Base-by-base conservation (phyloP, 2,113 vertebrate genomes). In the Seriola dumerili region DNA sequence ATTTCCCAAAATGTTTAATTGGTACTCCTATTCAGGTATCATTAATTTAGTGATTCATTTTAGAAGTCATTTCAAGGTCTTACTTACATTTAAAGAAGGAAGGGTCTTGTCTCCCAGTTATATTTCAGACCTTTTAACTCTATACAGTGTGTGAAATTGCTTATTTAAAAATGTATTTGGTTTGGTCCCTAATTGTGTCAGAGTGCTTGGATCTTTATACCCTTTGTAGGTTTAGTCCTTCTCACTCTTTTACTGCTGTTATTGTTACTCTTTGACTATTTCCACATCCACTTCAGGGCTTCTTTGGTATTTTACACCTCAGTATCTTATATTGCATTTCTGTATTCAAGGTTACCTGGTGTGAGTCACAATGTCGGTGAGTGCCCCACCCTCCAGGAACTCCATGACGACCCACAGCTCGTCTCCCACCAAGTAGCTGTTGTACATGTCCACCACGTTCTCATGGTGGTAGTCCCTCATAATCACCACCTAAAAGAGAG, bases 331-430 rank as follows among this genome's bases (percentile, higher is more conserved):
- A 3, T 11, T 36, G 8, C n/a, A 13, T 54, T 55, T 65, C 21
- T 48, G 3, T 32, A 44, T 50, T 59, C 1, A 29, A 36, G 82
- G 89, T 84, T 95, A 99, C 98, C 98, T 97, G 34, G 98, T 99
- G 88, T 99, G 97, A 78, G 98, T 99, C 81, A 99, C 98, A 0
- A 99, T 99, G 86, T 99, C 98, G 0, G 98, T 99, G 93, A 99
- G 94, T 0, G 98, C 98, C 16, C 98, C 98, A 1, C 98, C 98
- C 95, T 99, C 98, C 72, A 99, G 95, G 79, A 99, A 99, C 93
- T 99, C 98, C 98, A 99, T 99, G 82, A 99, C 98, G 0, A 99
- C 98, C 98, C 98, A 99, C 50, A 99, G 95, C 90, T 99, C 98
- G 7, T 99, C 98, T 0, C 96, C 95, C 4, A 99, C 98, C 82